phyloP scores from a whole-genome alignment of 92 coral and sea anemone species.

The Phymanthus crucifer region DNA sequence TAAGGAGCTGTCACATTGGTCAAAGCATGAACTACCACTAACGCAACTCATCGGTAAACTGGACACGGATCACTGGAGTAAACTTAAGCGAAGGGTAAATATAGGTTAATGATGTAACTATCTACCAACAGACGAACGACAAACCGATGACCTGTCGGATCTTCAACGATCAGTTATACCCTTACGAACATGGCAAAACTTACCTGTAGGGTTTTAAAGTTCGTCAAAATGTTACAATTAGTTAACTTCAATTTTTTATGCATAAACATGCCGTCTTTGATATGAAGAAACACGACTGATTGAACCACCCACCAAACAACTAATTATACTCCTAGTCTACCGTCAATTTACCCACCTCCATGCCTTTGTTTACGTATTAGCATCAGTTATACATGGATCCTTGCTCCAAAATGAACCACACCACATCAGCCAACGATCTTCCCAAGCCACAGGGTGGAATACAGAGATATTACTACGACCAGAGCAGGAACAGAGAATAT shows the following conservation, averaged over 20 bases:
- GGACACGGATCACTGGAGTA: constrained; percentile 87
- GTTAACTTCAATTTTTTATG: no score
- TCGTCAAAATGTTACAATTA: no score
- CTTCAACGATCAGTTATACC: no score
- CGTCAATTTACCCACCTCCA: background rate
- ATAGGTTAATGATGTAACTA: background rate
- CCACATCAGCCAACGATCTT: constrained; percentile 14
- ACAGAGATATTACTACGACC: constrained; percentile 64
- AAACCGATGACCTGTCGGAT: background rate
- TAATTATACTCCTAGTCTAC: no score
- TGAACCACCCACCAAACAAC: no score
- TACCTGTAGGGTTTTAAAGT: no score
- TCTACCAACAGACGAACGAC: background rate
- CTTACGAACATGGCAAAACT: no score
- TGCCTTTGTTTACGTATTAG: constrained; percentile 4
- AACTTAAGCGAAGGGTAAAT: constrained; percentile 75
- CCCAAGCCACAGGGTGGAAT: constrained; percentile 60
- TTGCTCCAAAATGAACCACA: background rate
- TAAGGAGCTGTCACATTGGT: constrained; percentile 79
- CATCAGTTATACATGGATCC: constrained; percentile 13
- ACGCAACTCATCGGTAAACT: constrained; percentile 64
- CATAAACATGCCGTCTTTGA: no score
- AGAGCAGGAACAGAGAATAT: constrained; percentile 49
- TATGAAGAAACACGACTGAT: no score
- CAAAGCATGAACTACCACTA: constrained; percentile 68